Conservation (phyloP, 37 sponge, comb jelly and placozoan species). For the Beroe forskalii region DNA sequence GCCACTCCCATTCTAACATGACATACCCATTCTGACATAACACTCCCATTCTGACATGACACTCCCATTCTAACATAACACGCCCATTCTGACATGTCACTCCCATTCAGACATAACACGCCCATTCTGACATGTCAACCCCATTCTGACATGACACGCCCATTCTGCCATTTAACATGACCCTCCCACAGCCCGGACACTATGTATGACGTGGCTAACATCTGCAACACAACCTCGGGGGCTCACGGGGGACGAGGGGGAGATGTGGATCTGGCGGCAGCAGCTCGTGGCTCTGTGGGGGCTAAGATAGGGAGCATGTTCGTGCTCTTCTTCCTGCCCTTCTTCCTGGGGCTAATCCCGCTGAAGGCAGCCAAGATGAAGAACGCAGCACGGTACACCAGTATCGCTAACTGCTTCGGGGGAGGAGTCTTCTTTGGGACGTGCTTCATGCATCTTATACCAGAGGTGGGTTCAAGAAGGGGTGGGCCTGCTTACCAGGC, state of each 20-base stretch:
- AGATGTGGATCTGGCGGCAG: constrained; percentile 4
- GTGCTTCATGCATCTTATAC: constrained; percentile 38
- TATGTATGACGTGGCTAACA: too few relatives aligned
- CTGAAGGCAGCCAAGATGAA: constrained; percentile 15
- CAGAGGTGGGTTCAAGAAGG: constrained; percentile 35
- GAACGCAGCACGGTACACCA: constrained; percentile 37
- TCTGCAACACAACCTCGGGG: background rate
- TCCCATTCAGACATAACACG: too few relatives aligned
- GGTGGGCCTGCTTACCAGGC: too few relatives aligned
- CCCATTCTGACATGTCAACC: too few relatives aligned
- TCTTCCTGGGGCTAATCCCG: constrained; percentile 17
- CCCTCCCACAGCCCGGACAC: too few relatives aligned
- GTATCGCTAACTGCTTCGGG: constrained; percentile 53
- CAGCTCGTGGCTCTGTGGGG: background rate
- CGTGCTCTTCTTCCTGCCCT: constrained; percentile 9
- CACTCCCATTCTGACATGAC: too few relatives aligned
- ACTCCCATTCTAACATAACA: too few relatives aligned
- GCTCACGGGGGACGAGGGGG: background rate
- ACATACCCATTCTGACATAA: too few relatives aligned
- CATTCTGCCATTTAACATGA: too few relatives aligned
- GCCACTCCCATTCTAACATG: too few relatives aligned
- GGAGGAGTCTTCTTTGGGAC: constrained; percentile 64
- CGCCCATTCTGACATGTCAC: too few relatives aligned
- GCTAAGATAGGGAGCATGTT: background rate
- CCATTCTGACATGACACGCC: too few relatives aligned